Base-by-base conservation (phyloP, 53 echinoderm and acorn worm genomes). In the Temnopleurus reevesii region DNA sequence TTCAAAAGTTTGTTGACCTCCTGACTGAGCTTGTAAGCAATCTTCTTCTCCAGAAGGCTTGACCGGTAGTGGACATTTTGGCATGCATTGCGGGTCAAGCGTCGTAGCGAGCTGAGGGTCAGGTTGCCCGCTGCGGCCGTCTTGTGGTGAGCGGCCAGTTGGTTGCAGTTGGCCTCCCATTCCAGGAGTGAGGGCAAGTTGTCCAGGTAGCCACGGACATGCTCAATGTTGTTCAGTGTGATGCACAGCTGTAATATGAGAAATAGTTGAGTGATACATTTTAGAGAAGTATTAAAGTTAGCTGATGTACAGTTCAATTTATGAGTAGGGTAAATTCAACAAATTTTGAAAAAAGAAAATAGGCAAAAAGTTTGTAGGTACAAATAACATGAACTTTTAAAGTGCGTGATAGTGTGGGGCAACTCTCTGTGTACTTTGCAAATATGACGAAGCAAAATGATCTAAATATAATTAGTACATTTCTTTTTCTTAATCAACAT, bases 191-290 rank as follows among this genome's bases (percentile, higher is more conserved):
- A 28, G 64, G 98, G 95, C 17, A 97, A 90, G 81, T 95, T 95
- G 91, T 97, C 98, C 46, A 97, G 93, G 80, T 97, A 97, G 38
- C 79, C 93, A 4, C 95, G 86, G 41, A 95, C 98, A 55, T 95
- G 94, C 87, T 97, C 98, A 44, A 97, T 97, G 92, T 97, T 97
- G 95, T 97, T 97, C 31, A 97, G 93, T 28, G 98, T 97, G 53
- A 97, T 97, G 66, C 95, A 95, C 25, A 97, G 92, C 98, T 97
- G 83, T n/a, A n/a, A n/a, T n/a, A n/a, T n/a, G n/a, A n/a, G n/a
- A n/a, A n/a, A n/a, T n/a, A n/a, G n/a, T n/a, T n/a, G n/a, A n/a
- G n/a, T n/a, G n/a, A n/a, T n/a, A n/a, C n/a, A n/a, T n/a, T n/a
- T n/a, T n/a, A n/a, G n/a, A n/a, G n/a, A n/a, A n/a, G n/a, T n/a